These are phyloP conservation scores for Encarsia formosa DNA, from an alignment of 2,888 invertebrate species.

Conservation along the genomic window DNA sequence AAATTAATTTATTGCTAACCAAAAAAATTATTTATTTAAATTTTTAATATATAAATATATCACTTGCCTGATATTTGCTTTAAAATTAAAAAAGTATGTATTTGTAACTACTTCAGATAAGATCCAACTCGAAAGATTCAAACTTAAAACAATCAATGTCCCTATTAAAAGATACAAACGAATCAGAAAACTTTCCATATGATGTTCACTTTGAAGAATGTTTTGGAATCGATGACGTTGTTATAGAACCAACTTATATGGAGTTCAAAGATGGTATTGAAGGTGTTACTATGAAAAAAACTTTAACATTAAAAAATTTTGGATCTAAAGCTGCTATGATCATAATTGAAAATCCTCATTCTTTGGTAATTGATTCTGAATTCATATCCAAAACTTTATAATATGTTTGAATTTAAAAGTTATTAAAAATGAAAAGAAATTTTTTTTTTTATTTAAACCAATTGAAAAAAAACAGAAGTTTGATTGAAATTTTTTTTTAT, in stretches of 20 bases:
- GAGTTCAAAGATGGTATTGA: slow-evolving; percentile 50
- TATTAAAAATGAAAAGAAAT: no score
- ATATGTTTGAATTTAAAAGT: no score
- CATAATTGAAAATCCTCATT: slow-evolving; percentile 45
- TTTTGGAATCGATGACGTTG: slow-evolving; percentile 34
- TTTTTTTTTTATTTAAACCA: no score
- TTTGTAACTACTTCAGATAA: no score
- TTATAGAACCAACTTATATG: slow-evolving; percentile 47
- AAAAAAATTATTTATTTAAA: no score
- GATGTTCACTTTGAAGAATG: background rate
- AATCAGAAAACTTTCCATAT: background rate
- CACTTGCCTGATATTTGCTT: no score
- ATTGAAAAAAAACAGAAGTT: no score
- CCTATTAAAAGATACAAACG: slow-evolving; percentile 15
- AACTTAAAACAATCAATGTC: slow-evolving; percentile 5
- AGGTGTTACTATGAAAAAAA: slow-evolving; percentile 43
- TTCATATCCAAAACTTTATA: no score
- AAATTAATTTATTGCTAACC: no score
- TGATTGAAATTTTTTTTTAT: no score
- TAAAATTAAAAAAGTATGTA: no score
- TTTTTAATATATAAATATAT: no score
- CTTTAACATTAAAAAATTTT: slow-evolving; percentile 46
- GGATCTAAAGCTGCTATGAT: slow-evolving; percentile 44
- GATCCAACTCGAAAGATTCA: background rate
- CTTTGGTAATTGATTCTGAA: slow-evolving; percentile 43